Base-by-base conservation (phyloP, 2,888 invertebrate species). In the Disparrhopalites patrizii region DNA sequence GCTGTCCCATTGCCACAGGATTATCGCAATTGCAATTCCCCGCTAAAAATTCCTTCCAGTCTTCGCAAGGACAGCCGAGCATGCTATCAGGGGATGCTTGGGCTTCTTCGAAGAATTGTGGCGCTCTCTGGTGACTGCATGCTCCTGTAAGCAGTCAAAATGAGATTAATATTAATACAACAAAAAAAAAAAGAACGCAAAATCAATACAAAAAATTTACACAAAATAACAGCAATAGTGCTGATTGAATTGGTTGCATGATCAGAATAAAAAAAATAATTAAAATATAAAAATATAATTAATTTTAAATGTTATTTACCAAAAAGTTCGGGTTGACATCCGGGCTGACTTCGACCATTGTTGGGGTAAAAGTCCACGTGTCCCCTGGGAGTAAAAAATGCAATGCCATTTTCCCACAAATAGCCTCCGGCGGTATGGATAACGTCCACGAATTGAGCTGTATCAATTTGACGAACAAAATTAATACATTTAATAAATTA, bases 281-380 rank as follows among this genome's bases (percentile, higher is more conserved):
- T 52, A 7, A 23, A 20, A 7, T 7, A 28, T 27, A 25, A 20
- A 4, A 52, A 5, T 25, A 52, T n/a, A 25, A n/a, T 31, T 4
- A 18, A 31, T 31, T 43, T 3, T 31, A n/a, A n/a, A 40, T 40
- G 8, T 4, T 20, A n/a, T 23, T 56, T 38, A 55, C 61, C 61
- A 30, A 56, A 62, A 43, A 28, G 7, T 51, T 70, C 68, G 8
- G 28, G n/a, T 28, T 66, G 70, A 54, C 74, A 74, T 18, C 71
- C 72, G 13, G 74, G 74, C 33, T 74, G 72, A 58, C 56, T 33
- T 51, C 61, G 62, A 38, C 73, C 73, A 13, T 64, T 62, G 38
- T 73, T 73, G n/a, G 73, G 73, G 62, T 68, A 71, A 36, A 68
- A 69, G 33, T 71, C 71, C 1, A 55, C 68, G 25, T 67, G 47